These are phyloP conservation scores for Mastomys natalensis DNA, from an alignment of 2,113 vertebrate species.

Conservation along the genomic window DNA sequence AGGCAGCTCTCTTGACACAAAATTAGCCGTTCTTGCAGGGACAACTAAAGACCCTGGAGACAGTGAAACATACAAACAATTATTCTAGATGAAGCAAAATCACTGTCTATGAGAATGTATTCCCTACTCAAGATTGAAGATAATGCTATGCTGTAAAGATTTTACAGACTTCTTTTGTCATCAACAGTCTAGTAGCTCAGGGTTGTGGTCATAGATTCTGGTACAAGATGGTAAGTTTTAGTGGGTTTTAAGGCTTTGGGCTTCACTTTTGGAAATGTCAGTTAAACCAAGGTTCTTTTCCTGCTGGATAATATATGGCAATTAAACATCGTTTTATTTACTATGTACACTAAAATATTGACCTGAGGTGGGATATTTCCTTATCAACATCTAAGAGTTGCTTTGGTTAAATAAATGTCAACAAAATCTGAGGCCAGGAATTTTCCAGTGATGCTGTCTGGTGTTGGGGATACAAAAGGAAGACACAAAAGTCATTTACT, in stretches of 20 bases:
- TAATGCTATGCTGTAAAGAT: neutral
- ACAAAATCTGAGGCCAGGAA: neutral
- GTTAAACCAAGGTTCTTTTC: neutral
- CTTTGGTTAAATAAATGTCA: neutral
- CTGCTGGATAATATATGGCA: neutral
- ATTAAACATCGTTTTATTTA: neutral
- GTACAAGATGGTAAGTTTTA: neutral
- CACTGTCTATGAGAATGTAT: neutral
- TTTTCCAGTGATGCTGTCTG: neutral
- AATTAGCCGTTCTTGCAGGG: neutral
- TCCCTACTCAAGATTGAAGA: neutral
- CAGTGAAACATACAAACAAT: neutral
- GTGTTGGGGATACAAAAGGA: neutral
- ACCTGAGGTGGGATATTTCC: neutral
- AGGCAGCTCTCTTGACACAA: neutral
- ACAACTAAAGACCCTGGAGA: neutral
- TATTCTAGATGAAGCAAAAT: constrained; percentile 1
- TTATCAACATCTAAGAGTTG: neutral
- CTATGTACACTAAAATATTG: neutral
- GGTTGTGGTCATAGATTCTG: neutral
- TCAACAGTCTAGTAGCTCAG: neutral
- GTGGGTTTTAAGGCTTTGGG: neutral
- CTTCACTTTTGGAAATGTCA: neutral
- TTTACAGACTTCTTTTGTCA: neutral
- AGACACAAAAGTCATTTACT: too few relatives aligned